These are phyloP conservation scores for Salarias fasciatus DNA, from an alignment of 2,797 vertebrate genomes.

Conservation along the genomic window DNA sequence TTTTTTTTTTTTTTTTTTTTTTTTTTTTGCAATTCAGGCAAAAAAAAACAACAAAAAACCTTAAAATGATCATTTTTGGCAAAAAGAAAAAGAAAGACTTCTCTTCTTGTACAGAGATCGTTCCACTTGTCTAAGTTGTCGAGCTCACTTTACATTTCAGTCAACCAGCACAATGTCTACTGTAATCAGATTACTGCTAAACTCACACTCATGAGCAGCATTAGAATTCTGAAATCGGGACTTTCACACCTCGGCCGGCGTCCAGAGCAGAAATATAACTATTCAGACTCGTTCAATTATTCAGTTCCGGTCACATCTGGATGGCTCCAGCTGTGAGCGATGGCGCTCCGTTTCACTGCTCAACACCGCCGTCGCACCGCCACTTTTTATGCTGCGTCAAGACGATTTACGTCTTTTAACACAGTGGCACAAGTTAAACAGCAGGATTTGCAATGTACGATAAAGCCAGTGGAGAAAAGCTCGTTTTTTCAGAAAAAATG, in stretches of 20 bases:
- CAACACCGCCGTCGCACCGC: neutral
- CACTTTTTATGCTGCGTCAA: neutral
- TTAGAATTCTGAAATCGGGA: no score
- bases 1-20: no score
- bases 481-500: no score
- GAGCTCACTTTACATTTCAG: no score
- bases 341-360: conserved; percentile 9
- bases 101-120: conserved; percentile 23
- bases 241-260: neutral
- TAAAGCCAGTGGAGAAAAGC: no score
- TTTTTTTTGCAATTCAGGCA: conserved; percentile 21
- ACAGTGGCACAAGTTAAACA: no score
- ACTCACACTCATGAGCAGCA: no score
- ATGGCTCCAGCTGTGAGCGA: conserved; percentile 12
- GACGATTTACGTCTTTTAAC: neutral
- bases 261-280: neutral
- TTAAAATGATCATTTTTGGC: conserved; percentile 24
- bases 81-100: conserved; percentile 5
- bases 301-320: neutral
- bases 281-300: conserved; percentile 4
- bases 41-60: neutral
- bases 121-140: conserved; percentile 6
- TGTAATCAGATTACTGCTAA: no score
- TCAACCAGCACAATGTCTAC: no score
- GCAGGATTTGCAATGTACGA: no score